Evolutionary conservation across 2,797 vertebrate genomes (phyloP).

Genomic region (Mus spretus): DNA sequence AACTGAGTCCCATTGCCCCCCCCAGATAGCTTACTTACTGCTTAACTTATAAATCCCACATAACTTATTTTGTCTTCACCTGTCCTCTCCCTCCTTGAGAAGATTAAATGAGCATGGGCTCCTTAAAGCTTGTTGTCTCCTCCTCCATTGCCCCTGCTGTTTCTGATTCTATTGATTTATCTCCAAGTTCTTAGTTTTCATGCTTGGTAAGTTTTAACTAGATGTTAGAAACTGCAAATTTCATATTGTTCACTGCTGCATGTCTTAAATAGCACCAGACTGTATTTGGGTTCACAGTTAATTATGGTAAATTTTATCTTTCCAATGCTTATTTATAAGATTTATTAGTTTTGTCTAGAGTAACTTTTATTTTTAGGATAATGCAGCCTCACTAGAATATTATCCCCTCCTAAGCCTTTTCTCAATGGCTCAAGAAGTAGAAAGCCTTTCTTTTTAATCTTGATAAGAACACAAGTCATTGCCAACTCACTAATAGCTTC

Average conservation of each 20-base stretch:
- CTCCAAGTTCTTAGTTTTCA: neutral
- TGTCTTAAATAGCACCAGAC: neutral
- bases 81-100: neutral
- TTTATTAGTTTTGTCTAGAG: neutral
- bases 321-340: neutral
- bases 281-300: neutral
- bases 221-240: neutral
- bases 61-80: neutral
- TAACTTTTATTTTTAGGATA: neutral
- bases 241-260: neutral
- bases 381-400: neutral
- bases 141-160: neutral
- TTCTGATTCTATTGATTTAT: constrained; percentile 11
- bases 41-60: neutral
- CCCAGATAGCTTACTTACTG: neutral
- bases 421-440: neutral
- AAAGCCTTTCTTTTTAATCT: neutral
- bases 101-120: neutral
- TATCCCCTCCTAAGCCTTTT: neutral
- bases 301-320: constrained; percentile 14
- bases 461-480: neutral
- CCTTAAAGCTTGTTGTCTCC: neutral
- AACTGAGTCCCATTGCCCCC: neutral
- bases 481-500: neutral
- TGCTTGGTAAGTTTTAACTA: neutral